phyloP scores from a whole-genome alignment of 1,140 invertebrate genomes.

The Hyles vespertilio region DNA sequence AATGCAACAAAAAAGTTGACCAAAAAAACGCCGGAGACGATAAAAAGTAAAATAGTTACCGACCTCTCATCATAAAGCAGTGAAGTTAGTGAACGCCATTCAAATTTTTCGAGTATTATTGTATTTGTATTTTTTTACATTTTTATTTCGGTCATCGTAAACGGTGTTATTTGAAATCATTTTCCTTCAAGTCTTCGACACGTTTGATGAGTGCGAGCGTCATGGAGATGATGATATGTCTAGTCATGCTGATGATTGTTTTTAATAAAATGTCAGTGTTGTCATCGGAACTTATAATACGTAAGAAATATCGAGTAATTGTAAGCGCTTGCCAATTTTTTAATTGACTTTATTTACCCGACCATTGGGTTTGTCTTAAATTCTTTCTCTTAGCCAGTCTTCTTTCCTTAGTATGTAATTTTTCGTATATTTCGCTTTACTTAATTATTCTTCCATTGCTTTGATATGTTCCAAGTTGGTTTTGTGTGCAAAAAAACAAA shows the following conservation, averaged over 20 bases:
- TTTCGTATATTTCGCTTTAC: conserved; percentile 35
- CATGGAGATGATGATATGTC: conserved; percentile 32
- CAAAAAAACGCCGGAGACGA: conserved; percentile 31
- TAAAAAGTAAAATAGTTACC: conserved; percentile 24
- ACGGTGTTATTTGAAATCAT: conserved; percentile 6
- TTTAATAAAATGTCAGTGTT: conserved; percentile 66
- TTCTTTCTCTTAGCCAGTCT: no score
- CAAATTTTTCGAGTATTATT: conserved; percentile 36
- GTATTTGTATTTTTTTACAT: conserved; percentile 44
- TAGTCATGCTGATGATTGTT: conserved; percentile 53
- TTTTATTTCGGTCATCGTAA: conserved; percentile 31
- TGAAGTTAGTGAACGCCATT: conserved; percentile 2
- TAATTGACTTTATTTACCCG: conserved; percentile 45
- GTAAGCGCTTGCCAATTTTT: conserved; percentile 66
- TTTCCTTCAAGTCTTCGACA: no score
- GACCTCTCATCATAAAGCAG: not conserved
- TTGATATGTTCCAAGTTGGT: conserved; percentile 33
- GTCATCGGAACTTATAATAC: conserved; percentile 61
- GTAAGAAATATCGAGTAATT: conserved; percentile 57
- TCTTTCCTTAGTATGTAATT: conserved; percentile 46
- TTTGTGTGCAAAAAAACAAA: conserved; percentile 49
- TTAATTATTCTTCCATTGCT: conserved; percentile 14
- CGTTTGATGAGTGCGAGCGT: not conserved
- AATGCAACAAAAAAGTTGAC: conserved; percentile 38
- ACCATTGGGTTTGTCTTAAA: not conserved